Evolutionary conservation across 2,888 invertebrate species (phyloP).

Genomic region (Protonemura montana): DNA sequence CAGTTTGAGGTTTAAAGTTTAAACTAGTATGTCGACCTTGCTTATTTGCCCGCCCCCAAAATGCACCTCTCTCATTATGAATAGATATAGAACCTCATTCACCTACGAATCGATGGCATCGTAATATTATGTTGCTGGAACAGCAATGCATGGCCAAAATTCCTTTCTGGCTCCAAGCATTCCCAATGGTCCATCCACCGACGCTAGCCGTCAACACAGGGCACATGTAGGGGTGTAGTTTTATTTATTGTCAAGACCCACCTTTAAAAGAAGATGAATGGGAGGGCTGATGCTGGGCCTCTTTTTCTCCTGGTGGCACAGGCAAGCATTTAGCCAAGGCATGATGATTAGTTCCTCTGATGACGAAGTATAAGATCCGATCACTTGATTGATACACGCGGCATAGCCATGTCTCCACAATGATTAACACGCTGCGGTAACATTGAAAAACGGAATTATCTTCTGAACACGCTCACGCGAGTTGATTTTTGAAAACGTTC

Average conservation of each 20-base stretch:
- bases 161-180: not conserved
- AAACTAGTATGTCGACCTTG: too few relatives aligned
- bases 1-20: too few relatives aligned
- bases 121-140: not conserved
- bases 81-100: too few relatives aligned
- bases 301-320: slow-evolving; percentile 61
- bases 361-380: not conserved
- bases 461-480: not conserved
- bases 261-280: slow-evolving; percentile 61
- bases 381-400: not conserved
- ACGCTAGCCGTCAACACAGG: not conserved
- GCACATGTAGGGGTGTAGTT: not conserved
- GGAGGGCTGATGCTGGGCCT: slow-evolving; percentile 61
- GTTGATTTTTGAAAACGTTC: not conserved
- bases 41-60: too few relatives aligned
- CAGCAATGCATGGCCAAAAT: not conserved
- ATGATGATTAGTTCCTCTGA: slow-evolving; percentile 52
- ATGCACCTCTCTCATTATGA: too few relatives aligned
- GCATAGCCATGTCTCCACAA: not conserved
- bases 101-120: too few relatives aligned
- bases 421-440: not conserved
- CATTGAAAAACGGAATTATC: not conserved
- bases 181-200: not conserved
- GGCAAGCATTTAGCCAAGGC: slow-evolving; percentile 62
- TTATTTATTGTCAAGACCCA: slow-evolving; percentile 52